These are phyloP conservation scores for Phylloscopus collybita DNA, from an alignment of 2,797 vertebrate species.

Conservation along the genomic window DNA sequence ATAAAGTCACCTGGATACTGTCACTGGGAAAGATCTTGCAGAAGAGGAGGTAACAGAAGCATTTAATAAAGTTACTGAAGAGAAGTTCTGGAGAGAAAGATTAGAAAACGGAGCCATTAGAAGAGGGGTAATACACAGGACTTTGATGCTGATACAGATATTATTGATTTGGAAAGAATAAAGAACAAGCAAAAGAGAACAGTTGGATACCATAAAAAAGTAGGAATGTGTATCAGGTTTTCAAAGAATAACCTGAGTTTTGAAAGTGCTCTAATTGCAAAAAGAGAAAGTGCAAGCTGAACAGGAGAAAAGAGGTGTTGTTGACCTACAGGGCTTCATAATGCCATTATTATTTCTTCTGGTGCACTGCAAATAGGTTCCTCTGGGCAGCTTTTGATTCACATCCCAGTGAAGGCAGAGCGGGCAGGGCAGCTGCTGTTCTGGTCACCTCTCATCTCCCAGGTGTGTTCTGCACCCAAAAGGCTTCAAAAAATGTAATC, in stretches of 20 bases:
- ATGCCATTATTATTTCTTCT: background rate
- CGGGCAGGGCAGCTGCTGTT: background rate
- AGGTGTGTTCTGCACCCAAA: background rate
- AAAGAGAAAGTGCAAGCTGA: background rate
- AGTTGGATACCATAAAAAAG: background rate
- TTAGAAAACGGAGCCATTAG: background rate
- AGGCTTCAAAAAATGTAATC: background rate
- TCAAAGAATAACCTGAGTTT: background rate
- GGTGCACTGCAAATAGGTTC: background rate
- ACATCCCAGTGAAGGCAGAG: background rate
- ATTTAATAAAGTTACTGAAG: background rate
- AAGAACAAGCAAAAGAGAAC: background rate
- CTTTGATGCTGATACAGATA: background rate
- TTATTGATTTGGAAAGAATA: slow-evolving; percentile 13
- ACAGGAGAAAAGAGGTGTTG: background rate
- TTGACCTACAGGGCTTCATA: background rate
- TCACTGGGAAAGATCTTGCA: background rate
- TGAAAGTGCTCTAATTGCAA: background rate
- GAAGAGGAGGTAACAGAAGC: background rate
- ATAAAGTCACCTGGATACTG: background rate
- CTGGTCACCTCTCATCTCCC: background rate
- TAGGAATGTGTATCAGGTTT: background rate
- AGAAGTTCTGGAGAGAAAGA: background rate
- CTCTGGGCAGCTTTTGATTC: slow-evolving; percentile 1
- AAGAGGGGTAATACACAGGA: background rate